phyloP scores from a whole-genome alignment of 2,888 invertebrate species.

The Melolontha melolontha region DNA sequence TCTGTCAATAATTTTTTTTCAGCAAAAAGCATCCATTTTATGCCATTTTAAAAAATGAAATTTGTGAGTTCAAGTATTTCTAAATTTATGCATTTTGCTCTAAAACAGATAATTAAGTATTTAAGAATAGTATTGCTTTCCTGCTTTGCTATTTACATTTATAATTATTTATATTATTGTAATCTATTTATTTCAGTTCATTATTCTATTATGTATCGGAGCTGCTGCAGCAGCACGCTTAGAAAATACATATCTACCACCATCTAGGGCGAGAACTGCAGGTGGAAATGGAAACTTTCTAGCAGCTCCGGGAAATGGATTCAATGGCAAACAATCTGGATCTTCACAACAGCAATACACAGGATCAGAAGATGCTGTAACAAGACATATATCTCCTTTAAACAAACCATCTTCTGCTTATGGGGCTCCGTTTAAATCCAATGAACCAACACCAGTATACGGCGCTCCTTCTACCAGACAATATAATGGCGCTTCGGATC shows the following conservation, averaged over 20 bases:
- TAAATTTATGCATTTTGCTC: no score
- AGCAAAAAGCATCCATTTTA: no score
- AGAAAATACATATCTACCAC: slow-evolving; percentile 71
- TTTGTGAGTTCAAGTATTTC: no score
- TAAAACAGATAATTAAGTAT: no score
- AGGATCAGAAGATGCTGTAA: slow-evolving; percentile 45
- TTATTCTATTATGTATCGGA: slow-evolving; percentile 61
- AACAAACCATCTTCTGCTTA: slow-evolving; percentile 21
- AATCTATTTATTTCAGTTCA: slow-evolving; percentile 62
- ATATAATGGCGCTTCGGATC: slow-evolving; percentile 51
- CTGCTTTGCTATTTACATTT: no score
- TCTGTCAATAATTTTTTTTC: no score
- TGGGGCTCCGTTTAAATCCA: slow-evolving; percentile 17
- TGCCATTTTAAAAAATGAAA: no score
- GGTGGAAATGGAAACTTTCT: slow-evolving; percentile 65
- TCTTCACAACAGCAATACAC: slow-evolving; percentile 8
- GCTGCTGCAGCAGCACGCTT: slow-evolving; percentile 67
- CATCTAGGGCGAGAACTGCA: slow-evolving; percentile 66
- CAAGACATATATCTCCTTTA: slow-evolving; percentile 7
- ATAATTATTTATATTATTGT: no score
- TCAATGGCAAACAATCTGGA: slow-evolving; percentile 1
- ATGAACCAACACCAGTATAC: slow-evolving; percentile 47
- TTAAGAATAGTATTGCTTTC: no score
- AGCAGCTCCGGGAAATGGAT: slow-evolving; percentile 50
- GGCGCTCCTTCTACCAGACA: slow-evolving; percentile 7